phyloP scores from a whole-genome alignment of 2,797 vertebrate genomes.

The Peromyscus eremicus region DNA sequence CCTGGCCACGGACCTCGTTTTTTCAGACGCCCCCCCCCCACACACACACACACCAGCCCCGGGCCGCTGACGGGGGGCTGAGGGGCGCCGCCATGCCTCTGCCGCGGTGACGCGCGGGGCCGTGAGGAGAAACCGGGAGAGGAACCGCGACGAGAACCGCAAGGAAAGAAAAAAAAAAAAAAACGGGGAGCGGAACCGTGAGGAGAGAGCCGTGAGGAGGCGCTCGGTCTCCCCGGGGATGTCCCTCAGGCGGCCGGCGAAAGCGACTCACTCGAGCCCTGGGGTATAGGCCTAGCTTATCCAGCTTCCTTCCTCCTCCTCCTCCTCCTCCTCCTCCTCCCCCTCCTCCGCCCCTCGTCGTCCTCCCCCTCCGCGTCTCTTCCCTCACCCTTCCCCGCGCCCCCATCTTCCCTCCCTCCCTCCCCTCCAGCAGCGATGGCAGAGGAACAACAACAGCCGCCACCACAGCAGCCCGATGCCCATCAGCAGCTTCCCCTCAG shows the following conservation, averaged over 20 bases:
- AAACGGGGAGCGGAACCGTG: background rate
- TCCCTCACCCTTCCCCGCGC: conserved; percentile 70
- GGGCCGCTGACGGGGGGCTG: conserved; percentile 70
- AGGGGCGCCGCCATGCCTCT: conserved; percentile 84
- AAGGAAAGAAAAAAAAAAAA: too few species aligned
- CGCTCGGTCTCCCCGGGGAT: conserved; percentile 88
- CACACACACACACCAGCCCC: background rate
- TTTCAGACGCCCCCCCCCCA: conserved; percentile 50
- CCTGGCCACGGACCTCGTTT: conserved; percentile 9
- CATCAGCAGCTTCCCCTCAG: conserved; percentile 86
- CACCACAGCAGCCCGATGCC: conserved; percentile 85
- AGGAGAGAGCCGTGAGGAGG: conserved; percentile 70
- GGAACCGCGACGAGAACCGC: background rate
- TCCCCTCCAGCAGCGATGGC: conserved; percentile 91
- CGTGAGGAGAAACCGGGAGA: conserved; percentile 26
- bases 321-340: conserved; percentile 28
- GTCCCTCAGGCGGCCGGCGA: conserved; percentile 90
- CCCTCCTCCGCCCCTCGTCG: conserved; percentile 59
- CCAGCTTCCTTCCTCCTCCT: conserved; percentile 80
- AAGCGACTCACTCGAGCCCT: conserved; percentile 88
- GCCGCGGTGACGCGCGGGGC: conserved; percentile 75
- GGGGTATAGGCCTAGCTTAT: conserved; percentile 95
- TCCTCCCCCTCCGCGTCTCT: conserved; percentile 80
- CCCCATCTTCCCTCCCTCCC: conserved; percentile 78
- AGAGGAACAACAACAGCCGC: conserved; percentile 93